Evolutionary conservation across 2,888 invertebrate species (phyloP).

Genomic region (Tachina lurida): DNA sequence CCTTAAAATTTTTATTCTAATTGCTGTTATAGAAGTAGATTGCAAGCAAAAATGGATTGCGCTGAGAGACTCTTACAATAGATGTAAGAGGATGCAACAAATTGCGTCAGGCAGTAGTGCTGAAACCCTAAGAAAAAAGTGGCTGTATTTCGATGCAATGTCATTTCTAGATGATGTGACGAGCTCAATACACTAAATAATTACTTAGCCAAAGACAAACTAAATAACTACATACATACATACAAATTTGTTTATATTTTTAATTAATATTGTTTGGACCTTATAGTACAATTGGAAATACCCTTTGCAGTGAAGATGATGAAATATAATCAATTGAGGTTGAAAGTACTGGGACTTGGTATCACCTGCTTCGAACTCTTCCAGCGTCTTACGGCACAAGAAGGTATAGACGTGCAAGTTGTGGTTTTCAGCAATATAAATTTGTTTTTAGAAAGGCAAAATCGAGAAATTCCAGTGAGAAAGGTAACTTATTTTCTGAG

Average conservation of each 20-base stretch:
- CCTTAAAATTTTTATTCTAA: neutral
- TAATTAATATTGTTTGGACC: neutral
- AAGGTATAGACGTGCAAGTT: conserved; percentile 1
- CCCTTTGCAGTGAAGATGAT: neutral
- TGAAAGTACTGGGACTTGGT: neutral
- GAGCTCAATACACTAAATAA: conserved; percentile 8
- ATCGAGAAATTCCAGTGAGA: neutral
- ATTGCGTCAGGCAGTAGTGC: neutral
- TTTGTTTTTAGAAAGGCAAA: neutral
- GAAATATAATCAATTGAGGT: neutral
- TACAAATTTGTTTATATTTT: conserved; percentile 7
- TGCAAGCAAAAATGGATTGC: neutral
- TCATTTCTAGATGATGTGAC: conserved; percentile 16
- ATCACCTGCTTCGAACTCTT: neutral
- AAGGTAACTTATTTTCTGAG: no score
- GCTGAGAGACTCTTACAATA: neutral
- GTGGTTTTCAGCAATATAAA: neutral
- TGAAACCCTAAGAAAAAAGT: neutral
- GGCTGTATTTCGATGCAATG: neutral
- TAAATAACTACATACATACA: neutral
- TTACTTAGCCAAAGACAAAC: neutral
- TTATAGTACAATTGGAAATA: neutral
- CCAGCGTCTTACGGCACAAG: neutral
- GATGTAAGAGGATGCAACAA: neutral
- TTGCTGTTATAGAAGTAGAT: neutral